Conservation (phyloP, 2,888 invertebrate species). For the Boloria selene region DNA sequence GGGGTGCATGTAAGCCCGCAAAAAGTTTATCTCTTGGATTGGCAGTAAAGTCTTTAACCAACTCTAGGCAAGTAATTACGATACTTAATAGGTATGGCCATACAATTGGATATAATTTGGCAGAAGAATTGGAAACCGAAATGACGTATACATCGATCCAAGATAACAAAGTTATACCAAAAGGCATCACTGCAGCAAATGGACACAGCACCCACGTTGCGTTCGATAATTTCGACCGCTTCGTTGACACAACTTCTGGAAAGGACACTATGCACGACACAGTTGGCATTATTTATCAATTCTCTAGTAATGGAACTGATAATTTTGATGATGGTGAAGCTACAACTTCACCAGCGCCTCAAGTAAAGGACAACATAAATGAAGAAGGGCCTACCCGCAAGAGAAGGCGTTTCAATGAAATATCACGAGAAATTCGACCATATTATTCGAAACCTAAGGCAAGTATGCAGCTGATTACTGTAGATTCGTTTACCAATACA, state of each 20-base stretch:
- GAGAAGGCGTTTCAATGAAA: constrained; percentile 1
- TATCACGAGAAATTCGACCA: background rate
- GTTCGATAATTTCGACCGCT: constrained; percentile 42
- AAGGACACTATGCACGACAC: constrained; percentile 38
- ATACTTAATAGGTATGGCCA: constrained; percentile 51
- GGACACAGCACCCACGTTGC: background rate
- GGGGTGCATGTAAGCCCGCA: constrained; percentile 40
- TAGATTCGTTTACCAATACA: background rate
- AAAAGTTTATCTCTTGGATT: constrained; percentile 46
- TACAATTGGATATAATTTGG: constrained; percentile 46
- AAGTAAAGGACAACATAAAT: background rate
- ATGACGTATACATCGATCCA: constrained; percentile 38
- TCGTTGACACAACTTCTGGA: constrained; percentile 38
- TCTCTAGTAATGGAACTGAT: constrained; percentile 33
- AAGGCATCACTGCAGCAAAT: constrained; percentile 21
- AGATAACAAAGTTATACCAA: constrained; percentile 41
- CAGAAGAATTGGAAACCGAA: constrained; percentile 43
- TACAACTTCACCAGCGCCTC: background rate
- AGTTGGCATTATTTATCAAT: constrained; percentile 43
- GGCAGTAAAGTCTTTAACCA: constrained; percentile 47
- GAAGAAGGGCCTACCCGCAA: background rate
- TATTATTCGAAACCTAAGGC: background rate
- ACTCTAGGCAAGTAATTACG: constrained; percentile 43
- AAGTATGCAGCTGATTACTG: background rate
- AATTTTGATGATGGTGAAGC: constrained; percentile 26